Evolutionary conservation across 64 coral and sea anemone genomes (phyloP).

Genomic region (Catalaphyllia jardinei): DNA sequence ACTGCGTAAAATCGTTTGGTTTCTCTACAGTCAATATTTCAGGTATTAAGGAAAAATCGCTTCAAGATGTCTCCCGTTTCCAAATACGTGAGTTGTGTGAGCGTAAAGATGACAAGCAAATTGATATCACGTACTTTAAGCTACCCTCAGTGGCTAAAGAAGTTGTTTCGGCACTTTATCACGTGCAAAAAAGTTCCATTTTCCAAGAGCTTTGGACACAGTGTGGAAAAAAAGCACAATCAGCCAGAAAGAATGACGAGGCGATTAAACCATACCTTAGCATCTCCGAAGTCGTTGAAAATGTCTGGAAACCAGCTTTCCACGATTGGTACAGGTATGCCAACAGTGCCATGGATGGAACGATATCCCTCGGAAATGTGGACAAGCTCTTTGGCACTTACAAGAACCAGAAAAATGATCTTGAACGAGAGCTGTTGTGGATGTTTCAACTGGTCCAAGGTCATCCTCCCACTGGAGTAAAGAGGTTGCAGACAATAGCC

Average conservation of each 20-base stretch:
- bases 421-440: constrained; percentile 10
- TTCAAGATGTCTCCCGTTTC: neutral
- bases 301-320: constrained; percentile 34
- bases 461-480: neutral
- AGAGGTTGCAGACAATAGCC: neutral
- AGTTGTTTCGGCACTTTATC: neutral
- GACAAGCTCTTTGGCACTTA: constrained; percentile 38
- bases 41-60: neutral
- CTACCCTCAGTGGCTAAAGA: neutral
- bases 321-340: neutral
- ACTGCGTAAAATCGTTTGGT: neutral
- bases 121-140: constrained; percentile 24
- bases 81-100: constrained; percentile 6
- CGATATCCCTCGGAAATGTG: constrained; percentile 11
- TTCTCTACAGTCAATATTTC: neutral
- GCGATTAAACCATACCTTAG: neutral
- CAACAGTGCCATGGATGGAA: neutral
- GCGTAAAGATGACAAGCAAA: neutral
- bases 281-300: constrained; percentile 9
- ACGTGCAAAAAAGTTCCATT: neutral
- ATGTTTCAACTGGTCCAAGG: neutral
- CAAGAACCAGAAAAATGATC: neutral
- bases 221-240: neutral
- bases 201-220: constrained; percentile 44
- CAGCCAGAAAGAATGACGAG: constrained; percentile 11